Percentiles rank a stretch among this genome's conserved stretches.
Evolutionary conservation across 2,888 invertebrate species (phyloP).

Genomic region (Dolichopus griseipennis): DNA sequence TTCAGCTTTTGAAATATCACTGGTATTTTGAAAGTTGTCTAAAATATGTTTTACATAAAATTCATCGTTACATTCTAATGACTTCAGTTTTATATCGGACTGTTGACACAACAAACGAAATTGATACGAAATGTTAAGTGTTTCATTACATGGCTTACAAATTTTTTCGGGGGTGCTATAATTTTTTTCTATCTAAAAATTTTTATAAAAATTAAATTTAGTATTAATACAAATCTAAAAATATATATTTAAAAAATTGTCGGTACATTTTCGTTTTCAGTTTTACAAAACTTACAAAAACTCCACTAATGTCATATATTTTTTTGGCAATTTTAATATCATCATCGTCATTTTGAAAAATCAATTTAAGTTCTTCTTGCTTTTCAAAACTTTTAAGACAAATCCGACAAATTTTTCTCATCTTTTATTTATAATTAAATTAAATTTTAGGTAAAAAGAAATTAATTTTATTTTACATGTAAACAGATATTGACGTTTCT

Average conservation of each 20-base stretch:
- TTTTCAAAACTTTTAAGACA: neutral
- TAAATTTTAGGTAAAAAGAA: too few species aligned
- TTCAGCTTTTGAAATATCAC: constrained; percentile 15
- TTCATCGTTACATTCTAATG: constrained; percentile 16
- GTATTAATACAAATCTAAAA: too few species aligned
- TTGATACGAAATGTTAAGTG: constrained; percentile 35
- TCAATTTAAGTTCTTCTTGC: neutral
- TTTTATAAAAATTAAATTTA: neutral
- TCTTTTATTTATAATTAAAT: too few species aligned
- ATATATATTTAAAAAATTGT: too few species aligned
- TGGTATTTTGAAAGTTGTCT: neutral
- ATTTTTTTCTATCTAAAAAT: neutral
- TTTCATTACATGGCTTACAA: constrained; percentile 32
- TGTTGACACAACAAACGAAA: constrained; percentile 38
- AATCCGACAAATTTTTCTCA: neutral
- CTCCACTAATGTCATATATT: neutral
- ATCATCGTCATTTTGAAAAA: neutral
- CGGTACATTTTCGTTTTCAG: too few species aligned
- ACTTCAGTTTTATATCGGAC: constrained; percentile 28
- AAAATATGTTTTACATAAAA: neutral
- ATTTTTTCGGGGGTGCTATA: constrained; percentile 30
- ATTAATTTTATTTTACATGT: too few species aligned
- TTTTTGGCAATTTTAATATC: neutral
- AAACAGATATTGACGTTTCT: too few species aligned
- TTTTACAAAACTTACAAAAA: neutral